Evolutionary conservation across 2,113 vertebrate species (phyloP).

Genomic region (Ictalurus furcatus): DNA sequence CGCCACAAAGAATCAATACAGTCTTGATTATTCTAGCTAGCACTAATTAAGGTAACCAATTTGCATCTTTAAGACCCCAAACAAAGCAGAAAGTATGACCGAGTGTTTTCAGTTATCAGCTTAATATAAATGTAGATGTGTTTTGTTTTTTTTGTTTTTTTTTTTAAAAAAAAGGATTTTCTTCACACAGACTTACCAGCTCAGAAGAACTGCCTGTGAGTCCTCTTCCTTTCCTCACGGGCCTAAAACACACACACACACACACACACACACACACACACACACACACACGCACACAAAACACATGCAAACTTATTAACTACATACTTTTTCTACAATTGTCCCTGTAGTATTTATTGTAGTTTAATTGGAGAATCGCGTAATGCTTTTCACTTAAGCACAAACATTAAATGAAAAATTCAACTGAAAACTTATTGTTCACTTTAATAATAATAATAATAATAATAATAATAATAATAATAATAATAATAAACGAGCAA

Average conservation of each 20-base stretch:
- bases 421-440: background rate
- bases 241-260: conserved; percentile 63
- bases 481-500: background rate
- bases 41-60: background rate
- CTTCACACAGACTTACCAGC: conserved; percentile 10
- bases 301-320: conserved; percentile 22
- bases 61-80: background rate
- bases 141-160: background rate
- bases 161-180: background rate
- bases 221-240: conserved; percentile 56
- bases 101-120: background rate
- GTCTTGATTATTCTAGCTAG: background rate
- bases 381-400: background rate
- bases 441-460: background rate
- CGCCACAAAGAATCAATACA: too few relatives aligned
- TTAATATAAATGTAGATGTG: background rate
- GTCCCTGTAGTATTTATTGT: background rate
- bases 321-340: background rate
- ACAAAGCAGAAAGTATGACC: background rate
- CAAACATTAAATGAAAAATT: background rate
- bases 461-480: background rate
- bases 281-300: conserved; percentile 33
- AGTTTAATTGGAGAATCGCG: background rate
- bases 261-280: too few relatives aligned
- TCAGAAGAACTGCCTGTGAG: conserved; percentile 46